phyloP scores from a whole-genome alignment of 2,888 invertebrate genomes.

The Melolontha melolontha region DNA sequence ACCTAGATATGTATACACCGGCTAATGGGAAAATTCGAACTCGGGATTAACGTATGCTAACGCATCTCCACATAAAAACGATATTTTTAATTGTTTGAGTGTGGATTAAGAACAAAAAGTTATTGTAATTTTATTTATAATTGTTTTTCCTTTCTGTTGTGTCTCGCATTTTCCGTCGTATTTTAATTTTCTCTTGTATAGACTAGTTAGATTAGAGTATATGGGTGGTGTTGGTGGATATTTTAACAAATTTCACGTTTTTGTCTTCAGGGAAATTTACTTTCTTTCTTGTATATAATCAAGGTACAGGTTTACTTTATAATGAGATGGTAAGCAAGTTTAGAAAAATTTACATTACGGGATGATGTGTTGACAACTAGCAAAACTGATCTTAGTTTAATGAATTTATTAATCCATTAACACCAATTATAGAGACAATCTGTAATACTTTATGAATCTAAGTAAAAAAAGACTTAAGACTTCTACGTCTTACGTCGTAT shows the following conservation, averaged over 20 bases:
- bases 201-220: not conserved
- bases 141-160: not conserved
- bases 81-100: not conserved
- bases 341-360: slow-evolving; percentile 47
- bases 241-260: slow-evolving; percentile 45
- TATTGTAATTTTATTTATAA: slow-evolving; percentile 10
- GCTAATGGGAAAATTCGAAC: slow-evolving; percentile 15
- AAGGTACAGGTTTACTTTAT: slow-evolving; percentile 42
- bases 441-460: no score
- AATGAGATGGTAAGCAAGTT: slow-evolving; percentile 46
- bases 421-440: no score
- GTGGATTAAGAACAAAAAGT: not conserved
- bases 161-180: not conserved
- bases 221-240: slow-evolving; percentile 8
- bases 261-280: slow-evolving; percentile 46
- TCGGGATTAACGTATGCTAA: no score
- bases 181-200: not conserved
- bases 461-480: no score
- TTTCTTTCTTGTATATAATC: slow-evolving; percentile 41
- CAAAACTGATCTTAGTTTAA: not conserved
- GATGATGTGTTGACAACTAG: not conserved
- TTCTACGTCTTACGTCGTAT: no score
- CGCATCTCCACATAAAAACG: no score
- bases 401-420: no score
- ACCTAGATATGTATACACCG: not conserved